Evolutionary conservation across 1,140 invertebrate genomes (phyloP).

Genomic region (Theocolax elegans): DNA sequence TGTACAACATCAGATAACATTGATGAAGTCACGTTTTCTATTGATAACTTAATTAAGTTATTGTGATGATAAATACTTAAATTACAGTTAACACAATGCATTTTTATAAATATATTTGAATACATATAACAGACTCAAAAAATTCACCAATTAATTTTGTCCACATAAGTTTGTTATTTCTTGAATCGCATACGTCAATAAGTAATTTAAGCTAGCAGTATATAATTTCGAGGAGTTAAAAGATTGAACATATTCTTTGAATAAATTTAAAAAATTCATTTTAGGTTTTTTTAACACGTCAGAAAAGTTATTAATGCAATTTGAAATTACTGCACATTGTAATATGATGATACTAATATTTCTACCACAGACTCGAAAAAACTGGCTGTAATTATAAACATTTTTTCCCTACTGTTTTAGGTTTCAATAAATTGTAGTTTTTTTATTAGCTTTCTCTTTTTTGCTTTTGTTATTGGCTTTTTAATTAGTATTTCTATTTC

Average conservation of each 20-base stretch:
- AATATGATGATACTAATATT: not conserved
- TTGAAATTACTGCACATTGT: not conserved
- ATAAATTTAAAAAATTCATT: not conserved
- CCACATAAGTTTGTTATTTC: not conserved
- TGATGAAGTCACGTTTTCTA: not conserved
- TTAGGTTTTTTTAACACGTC: not conserved
- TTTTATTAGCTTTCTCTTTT: not conserved
- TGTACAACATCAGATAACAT: not conserved
- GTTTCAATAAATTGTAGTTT: not conserved
- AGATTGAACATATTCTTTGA: not conserved
- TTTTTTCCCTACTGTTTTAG: not conserved
- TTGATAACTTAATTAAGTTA: not conserved
- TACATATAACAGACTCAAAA: not conserved
- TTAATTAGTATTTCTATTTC: not conserved
- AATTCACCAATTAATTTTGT: not conserved
- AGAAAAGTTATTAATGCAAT: not conserved
- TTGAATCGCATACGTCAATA: not conserved
- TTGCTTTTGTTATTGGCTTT: not conserved
- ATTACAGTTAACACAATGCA: not conserved
- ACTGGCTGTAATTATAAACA: not conserved
- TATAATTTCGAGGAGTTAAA: not conserved
- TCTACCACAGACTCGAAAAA: not conserved
- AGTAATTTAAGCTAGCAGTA: not conserved
- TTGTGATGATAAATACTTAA: not conserved
- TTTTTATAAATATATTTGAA: not conserved